A percentile compares a stretch with the other conserved stretches of the same genome.
phyloP scores from a whole-genome alignment of 2,113 vertebrate genomes.

The Pelmatolapia mariae region DNA sequence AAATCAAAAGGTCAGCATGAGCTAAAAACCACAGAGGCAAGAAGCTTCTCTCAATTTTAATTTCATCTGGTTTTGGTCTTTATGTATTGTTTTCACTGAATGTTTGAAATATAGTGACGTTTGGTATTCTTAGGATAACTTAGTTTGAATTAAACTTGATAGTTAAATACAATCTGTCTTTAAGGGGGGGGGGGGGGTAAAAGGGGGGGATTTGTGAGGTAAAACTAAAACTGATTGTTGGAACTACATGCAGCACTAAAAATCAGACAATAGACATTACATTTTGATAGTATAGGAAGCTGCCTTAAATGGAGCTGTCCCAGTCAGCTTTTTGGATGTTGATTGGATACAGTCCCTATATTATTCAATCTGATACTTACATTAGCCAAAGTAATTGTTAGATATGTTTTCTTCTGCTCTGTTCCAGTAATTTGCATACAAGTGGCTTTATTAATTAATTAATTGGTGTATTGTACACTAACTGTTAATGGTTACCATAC shows the following conservation, averaged over 20 bases:
- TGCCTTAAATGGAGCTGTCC: background rate
- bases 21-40: background rate
- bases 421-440: background rate
- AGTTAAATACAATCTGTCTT: background rate
- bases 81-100: background rate
- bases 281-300: background rate
- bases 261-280: background rate
- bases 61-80: background rate
- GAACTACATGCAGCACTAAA: background rate
- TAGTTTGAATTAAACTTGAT: background rate
- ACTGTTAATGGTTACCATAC: background rate
- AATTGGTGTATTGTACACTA: accelerated
- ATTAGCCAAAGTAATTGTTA: background rate
- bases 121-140: background rate
- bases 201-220: accelerated
- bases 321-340: background rate
- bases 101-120: background rate
- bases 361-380: background rate
- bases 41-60: background rate
- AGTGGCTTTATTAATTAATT: background rate
- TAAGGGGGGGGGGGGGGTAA: accelerated
- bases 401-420: background rate
- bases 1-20: constrained; percentile 70
- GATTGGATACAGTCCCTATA: background rate
- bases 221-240: background rate